Percentiles rank a stretch among this genome's conserved stretches.
Evolutionary conservation across 2,113 vertebrate genomes (phyloP).

Genomic region (Saccopteryx bilineata): DNA sequence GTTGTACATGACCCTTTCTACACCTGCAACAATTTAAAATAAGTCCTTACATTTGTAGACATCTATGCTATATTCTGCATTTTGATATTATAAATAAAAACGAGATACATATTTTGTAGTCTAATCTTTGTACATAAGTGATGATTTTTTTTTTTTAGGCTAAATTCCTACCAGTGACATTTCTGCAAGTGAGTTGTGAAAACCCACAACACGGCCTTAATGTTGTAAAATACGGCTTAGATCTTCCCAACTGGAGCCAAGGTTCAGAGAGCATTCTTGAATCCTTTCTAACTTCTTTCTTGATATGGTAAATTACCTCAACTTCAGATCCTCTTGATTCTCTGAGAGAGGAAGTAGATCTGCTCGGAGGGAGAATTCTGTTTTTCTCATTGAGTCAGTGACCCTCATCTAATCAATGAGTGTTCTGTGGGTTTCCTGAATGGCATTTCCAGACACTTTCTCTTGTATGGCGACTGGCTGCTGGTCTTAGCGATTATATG

Average conservation of each 20-base stretch:
- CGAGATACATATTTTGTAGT: background rate
- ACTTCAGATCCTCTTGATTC: constrained; percentile 54
- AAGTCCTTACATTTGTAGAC: constrained; percentile 8
- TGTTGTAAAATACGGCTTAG: constrained; percentile 33
- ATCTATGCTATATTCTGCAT: constrained; percentile 8
- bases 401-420: constrained; percentile 80
- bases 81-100: constrained; percentile 3
- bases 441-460: constrained; percentile 80
- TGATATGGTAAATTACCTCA: constrained; percentile 67
- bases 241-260: constrained; percentile 4
- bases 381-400: constrained; percentile 80
- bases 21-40: background rate
- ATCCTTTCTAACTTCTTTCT: constrained; percentile 51
- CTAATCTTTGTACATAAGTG: background rate
- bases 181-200: constrained; percentile 24
- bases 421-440: constrained; percentile 71
- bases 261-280: constrained; percentile 49
- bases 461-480: constrained; percentile 54
- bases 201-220: background rate
- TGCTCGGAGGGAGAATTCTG: constrained; percentile 75
- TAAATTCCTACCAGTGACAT: constrained; percentile 35
- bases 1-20: background rate
- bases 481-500: constrained; percentile 68
- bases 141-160: constrained; percentile 19
- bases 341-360: constrained; percentile 56